Evolutionary conservation across 2,113 vertebrate genomes (phyloP), one percentile per base, ranked within the genome.

Genomic region (Semnornis frantzii): DNA sequence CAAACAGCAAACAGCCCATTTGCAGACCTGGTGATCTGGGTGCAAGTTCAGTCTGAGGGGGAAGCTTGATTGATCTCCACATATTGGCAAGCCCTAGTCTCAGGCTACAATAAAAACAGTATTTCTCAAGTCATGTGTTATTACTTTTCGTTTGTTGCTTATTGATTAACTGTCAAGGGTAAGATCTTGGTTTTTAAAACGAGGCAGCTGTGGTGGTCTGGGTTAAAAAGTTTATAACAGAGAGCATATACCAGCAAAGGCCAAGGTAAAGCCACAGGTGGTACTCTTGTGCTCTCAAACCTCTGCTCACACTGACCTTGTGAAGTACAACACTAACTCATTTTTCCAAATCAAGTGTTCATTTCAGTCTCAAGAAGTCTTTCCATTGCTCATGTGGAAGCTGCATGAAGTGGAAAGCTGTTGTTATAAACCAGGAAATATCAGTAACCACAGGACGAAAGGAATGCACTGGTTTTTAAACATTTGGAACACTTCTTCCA

Each of bases 141-240:
- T 98, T 98, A 97, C 96, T 97, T 97, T 96, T 97, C 90, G 27
- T 97, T 98, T 97, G 95, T 69, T 95, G 63, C 74, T 90, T 93
- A 98, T 97, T 94, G 97, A 98, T 97, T 96, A 97, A 37, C 96
- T 97, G 97, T 92, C 97, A 97, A 55, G 31, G 84, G 90, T 89
- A 91, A 97, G 94, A 94, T 93, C 89, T 88, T 73, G 72, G 69
- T 54, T 97, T 95, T 97, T 94, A 90, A 95, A 97, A 96, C 8
- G 3, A 97, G 92, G 95, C 93, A 97, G 91, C 87, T 92, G 54
- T 12, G 19, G 74, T 88, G 91, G 94, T 28, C 82, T 72, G 34
- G 58, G 9, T 2, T 1, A 52, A 95, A 75, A 82, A 89, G 82
- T 94, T 94, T 87, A 87, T 70, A 64, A 46, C 89, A 55, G 17